These are phyloP conservation scores for Scaptomyza polygonia DNA, from an alignment of 2,888 invertebrate genomes.

Conservation along the genomic window DNA sequence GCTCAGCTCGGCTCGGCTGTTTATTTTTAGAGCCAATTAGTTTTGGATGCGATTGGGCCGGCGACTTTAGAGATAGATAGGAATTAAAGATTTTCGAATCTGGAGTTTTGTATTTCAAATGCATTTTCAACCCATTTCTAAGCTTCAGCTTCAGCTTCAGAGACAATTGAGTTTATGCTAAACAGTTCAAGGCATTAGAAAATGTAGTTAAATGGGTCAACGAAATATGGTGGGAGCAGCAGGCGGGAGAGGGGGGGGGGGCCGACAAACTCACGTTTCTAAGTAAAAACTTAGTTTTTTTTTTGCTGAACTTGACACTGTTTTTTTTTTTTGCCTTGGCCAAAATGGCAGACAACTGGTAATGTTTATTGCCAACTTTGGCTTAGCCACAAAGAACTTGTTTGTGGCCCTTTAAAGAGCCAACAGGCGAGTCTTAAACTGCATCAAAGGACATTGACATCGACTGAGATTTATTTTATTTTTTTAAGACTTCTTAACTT, in stretches of 20 bases:
- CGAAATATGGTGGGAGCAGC: not conserved
- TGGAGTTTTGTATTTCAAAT: conserved; percentile 27
- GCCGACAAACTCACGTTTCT: not conserved
- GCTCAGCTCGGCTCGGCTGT: conserved; percentile 32
- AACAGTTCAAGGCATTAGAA: conserved; percentile 22
- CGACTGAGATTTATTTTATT: conserved; percentile 37
- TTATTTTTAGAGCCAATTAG: conserved; percentile 78
- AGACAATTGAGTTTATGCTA: conserved; percentile 50
- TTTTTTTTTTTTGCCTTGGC: conserved; percentile 22
- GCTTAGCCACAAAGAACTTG: conserved; percentile 17
- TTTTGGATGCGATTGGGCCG: conserved; percentile 35
- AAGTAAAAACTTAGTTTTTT: not conserved
- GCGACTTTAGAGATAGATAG: conserved; percentile 22
- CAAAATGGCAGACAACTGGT: conserved; percentile 17
- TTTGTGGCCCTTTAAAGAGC: conserved; percentile 28
- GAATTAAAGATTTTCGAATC: not conserved
- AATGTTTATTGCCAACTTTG: conserved; percentile 5
- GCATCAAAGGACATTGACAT: conserved; percentile 56
- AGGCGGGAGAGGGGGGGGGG: not conserved
- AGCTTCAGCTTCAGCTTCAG: not conserved
- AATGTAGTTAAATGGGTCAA: conserved; percentile 71
- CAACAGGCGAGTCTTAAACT: conserved; percentile 11
- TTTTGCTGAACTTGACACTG: conserved; percentile 66
- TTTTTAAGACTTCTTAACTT: conserved; percentile 10
- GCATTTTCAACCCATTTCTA: conserved; percentile 57